Evolutionary conservation across 1,140 invertebrate genomes (phyloP).

Genomic region (Wasmannia auropunctata): DNA sequence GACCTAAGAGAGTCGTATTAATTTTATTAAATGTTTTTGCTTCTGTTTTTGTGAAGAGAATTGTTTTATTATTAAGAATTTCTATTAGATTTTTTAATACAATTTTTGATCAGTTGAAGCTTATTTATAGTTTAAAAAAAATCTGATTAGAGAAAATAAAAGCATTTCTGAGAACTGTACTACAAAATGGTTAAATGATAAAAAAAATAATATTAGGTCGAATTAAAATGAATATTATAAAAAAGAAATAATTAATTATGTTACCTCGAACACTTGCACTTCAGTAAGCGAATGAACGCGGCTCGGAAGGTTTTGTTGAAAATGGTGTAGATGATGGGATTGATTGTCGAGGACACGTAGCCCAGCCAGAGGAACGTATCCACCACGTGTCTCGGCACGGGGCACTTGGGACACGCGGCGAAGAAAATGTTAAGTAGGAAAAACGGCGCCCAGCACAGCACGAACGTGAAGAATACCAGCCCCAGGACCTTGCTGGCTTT

Average conservation of each 20-base stretch:
- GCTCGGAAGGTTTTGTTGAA: constrained; percentile 95
- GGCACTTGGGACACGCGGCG: constrained; percentile 89
- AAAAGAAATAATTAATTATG: neutral
- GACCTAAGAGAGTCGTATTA: constrained; percentile 81
- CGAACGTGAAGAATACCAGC: constrained; percentile 95
- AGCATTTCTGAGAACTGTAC: neutral
- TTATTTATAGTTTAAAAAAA: neutral
- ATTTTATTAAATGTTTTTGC: neutral
- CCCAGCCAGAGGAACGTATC: constrained; percentile 94
- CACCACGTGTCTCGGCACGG: constrained; percentile 90
- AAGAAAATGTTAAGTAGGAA: constrained; percentile 94
- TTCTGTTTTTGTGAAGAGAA: neutral
- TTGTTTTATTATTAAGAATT: neutral
- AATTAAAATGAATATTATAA: neutral
- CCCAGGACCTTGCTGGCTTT: constrained; percentile 94
- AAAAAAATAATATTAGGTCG: neutral
- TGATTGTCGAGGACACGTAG: constrained; percentile 95
- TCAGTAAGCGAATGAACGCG: constrained; percentile 92
- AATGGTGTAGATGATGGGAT: constrained; percentile 94
- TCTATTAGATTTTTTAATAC: neutral
- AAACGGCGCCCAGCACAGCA: constrained; percentile 96
- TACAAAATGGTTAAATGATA: neutral
- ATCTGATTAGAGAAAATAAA: neutral
- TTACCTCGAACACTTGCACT: constrained; percentile 90
- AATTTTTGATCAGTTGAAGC: neutral